Evolutionary conservation across 2,888 invertebrate species (phyloP).

Genomic region (Lasioglossum marginatum): DNA sequence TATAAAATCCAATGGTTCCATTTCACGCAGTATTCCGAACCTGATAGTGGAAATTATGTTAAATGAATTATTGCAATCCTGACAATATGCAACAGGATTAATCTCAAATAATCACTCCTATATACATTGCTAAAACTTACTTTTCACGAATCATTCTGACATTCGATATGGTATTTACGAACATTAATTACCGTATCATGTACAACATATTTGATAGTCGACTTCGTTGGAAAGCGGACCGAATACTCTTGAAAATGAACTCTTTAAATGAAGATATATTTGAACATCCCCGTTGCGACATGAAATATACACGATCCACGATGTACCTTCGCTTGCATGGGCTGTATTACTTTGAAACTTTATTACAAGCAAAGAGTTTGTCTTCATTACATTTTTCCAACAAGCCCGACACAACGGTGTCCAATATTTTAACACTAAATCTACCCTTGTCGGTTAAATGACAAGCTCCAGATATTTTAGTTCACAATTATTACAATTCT

Average conservation of each 20-base stretch:
- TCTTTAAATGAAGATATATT: conserved; percentile 4
- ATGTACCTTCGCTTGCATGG: neutral
- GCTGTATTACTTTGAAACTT: neutral
- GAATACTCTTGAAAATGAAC: neutral
- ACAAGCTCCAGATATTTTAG: neutral
- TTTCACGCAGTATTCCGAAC: neutral
- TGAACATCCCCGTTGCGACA: neutral
- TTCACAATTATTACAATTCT: neutral
- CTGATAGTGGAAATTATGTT: neutral
- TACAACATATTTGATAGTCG: neutral
- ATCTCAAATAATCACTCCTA: neutral
- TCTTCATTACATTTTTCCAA: neutral
- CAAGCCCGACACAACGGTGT: neutral
- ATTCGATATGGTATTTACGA: neutral
- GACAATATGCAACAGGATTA: neutral
- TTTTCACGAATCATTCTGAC: neutral
- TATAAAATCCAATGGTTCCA: neutral
- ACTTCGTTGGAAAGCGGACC: neutral
- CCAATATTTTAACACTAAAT: neutral
- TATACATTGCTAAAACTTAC: neutral
- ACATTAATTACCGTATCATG: neutral
- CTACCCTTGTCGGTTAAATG: neutral
- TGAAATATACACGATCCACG: neutral
- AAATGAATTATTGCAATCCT: neutral
- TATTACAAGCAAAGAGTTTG: neutral